These are phyloP conservation scores for Melipona beecheii DNA, from an alignment of 2,888 invertebrate genomes.

Conservation along the genomic window DNA sequence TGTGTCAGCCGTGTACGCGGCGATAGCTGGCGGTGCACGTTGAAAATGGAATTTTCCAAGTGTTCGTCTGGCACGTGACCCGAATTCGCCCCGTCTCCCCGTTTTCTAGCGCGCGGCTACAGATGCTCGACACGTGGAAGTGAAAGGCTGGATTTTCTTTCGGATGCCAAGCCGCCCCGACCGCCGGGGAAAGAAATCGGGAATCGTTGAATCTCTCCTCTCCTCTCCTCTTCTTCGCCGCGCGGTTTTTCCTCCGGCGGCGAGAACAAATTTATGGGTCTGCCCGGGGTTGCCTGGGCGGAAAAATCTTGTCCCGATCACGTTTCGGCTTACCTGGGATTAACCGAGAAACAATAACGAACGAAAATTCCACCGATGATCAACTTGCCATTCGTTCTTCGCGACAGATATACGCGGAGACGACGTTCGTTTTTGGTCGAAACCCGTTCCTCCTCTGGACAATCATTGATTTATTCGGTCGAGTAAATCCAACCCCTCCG, in stretches of 20 bases:
- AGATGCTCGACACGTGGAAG: constrained; percentile 52
- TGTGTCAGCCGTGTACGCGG: constrained; percentile 20
- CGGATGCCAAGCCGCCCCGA: constrained; percentile 5
- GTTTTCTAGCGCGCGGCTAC: constrained; percentile 30
- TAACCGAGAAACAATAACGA: neutral
- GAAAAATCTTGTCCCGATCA: neutral
- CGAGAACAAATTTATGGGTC: neutral
- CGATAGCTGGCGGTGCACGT: constrained; percentile 42
- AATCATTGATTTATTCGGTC: constrained; percentile 49
- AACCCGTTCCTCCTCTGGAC: constrained; percentile 7
- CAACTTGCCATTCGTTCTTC: neutral
- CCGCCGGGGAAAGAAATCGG: constrained; percentile 17
- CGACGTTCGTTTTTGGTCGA: neutral
- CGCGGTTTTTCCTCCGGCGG: neutral
- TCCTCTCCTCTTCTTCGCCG: neutral
- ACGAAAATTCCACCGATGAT: neutral
- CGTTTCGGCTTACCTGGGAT: neutral
- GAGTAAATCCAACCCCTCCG: constrained; percentile 14
- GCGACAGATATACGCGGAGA: neutral
- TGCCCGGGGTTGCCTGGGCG: neutral
- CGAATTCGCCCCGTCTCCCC: constrained; percentile 42
- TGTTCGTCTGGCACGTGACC: constrained; percentile 61
- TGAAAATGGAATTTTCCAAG: constrained; percentile 67
- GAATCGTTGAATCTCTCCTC: constrained; percentile 3
- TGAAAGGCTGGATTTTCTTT: constrained; percentile 56